A percentile compares a stretch with the other conserved stretches of the same genome.
Conservation (phyloP, 2,888 invertebrate species). For the Coecobrya sp. region DNA sequence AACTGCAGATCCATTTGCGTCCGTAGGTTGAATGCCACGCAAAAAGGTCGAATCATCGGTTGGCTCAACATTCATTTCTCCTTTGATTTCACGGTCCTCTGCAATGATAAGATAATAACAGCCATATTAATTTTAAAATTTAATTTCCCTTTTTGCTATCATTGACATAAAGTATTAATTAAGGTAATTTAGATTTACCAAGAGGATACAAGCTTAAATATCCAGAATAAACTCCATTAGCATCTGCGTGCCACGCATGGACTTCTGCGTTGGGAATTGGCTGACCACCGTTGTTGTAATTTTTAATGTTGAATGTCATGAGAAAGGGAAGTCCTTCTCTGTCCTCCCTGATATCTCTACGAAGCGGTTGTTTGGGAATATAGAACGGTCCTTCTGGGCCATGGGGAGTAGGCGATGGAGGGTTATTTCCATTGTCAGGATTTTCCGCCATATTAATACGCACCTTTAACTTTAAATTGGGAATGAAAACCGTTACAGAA, state of each 20-base stretch:
- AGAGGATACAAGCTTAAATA: slow-evolving; percentile 81
- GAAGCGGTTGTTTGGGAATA: slow-evolving; percentile 75
- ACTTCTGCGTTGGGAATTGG: slow-evolving; percentile 79
- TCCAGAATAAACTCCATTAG: slow-evolving; percentile 81
- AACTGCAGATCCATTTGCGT: slow-evolving; percentile 70
- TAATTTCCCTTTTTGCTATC: no score
- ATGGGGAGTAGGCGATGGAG: slow-evolving; percentile 70
- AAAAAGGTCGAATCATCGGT: slow-evolving; percentile 79
- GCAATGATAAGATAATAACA: background rate
- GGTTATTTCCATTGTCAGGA: background rate
- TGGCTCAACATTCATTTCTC: slow-evolving; percentile 73
- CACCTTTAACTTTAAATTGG: no score
- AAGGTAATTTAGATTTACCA: no score
- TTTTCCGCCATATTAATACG: background rate
- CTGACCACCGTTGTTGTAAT: slow-evolving; percentile 69
- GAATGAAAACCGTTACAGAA: no score
- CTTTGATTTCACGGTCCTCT: slow-evolving; percentile 43
- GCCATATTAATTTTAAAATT: background rate
- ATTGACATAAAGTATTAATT: no score
- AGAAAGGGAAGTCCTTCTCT: slow-evolving; percentile 78
- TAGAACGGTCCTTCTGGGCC: slow-evolving; percentile 83
- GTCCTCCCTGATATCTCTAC: slow-evolving; percentile 80
- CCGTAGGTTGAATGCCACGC: slow-evolving; percentile 83
- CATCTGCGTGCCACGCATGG: slow-evolving; percentile 83
- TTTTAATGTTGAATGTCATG: slow-evolving; percentile 71